These are phyloP conservation scores for Stichopus horrens DNA, from an alignment of 53 echinoderm and acorn worm species.

Conservation along the genomic window DNA sequence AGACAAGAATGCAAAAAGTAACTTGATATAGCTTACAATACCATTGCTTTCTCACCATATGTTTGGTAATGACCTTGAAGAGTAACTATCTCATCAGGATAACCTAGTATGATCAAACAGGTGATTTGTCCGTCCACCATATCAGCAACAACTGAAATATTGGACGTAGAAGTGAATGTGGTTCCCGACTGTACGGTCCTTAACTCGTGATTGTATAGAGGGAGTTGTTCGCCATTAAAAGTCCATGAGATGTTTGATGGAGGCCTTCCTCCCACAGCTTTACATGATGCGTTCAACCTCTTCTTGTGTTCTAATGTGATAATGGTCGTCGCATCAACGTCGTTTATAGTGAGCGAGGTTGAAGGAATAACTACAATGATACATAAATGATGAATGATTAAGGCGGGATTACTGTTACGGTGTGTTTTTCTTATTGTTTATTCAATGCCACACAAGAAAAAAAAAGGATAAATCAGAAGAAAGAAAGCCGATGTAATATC, in stretches of 20 bases:
- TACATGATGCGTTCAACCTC: not conserved
- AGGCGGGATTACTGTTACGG: too few relatives aligned
- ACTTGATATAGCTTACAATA: too few relatives aligned
- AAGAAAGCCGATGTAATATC: too few relatives aligned
- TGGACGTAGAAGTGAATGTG: not conserved
- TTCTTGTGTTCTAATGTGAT: not conserved
- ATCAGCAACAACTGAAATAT: not conserved
- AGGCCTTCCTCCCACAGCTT: not conserved
- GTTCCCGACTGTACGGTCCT: not conserved
- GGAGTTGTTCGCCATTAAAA: not conserved
- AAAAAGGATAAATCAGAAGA: too few relatives aligned
- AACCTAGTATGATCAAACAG: not conserved
- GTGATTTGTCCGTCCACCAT: not conserved
- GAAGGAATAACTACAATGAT: not conserved
- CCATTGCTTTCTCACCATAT: not conserved
- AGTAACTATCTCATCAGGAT: not conserved
- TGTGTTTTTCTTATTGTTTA: too few relatives aligned
- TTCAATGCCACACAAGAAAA: too few relatives aligned
- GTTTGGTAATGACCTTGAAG: not conserved
- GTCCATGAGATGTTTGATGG: not conserved
- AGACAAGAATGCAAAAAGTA: too few relatives aligned
- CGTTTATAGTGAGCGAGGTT: not conserved
- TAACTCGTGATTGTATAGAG: not conserved
- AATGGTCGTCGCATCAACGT: not conserved
- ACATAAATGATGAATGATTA: too few relatives aligned